phyloP scores from a whole-genome alignment of 2,113 vertebrate genomes.

The Calidris pygmaea region DNA sequence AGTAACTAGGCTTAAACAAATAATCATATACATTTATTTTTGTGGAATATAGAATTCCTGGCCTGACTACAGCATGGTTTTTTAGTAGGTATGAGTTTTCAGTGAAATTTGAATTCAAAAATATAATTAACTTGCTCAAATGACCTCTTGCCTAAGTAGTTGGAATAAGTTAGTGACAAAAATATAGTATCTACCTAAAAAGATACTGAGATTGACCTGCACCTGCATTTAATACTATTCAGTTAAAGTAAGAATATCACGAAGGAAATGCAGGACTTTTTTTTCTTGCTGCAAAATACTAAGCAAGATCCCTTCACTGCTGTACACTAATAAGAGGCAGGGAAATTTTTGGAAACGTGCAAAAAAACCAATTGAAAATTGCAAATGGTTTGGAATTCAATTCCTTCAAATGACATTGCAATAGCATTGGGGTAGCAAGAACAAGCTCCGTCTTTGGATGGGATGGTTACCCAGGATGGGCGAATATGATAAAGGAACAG shows the following conservation, averaged over 20 bases:
- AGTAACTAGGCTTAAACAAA: not conserved
- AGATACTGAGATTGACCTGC: not conserved
- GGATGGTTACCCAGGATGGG: not conserved
- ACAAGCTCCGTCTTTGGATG: not conserved
- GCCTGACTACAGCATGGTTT: not conserved
- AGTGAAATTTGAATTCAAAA: not conserved
- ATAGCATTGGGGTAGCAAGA: not conserved
- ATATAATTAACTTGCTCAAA: not conserved
- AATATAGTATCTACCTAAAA: not conserved
- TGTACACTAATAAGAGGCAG: not conserved
- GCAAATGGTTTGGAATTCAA: not conserved
- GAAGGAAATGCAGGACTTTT: not conserved
- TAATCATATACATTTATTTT: not conserved
- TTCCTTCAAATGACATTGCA: not conserved
- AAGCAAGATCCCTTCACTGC: not conserved
- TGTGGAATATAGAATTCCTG: not conserved
- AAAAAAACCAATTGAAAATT: not conserved
- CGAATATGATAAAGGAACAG: not conserved
- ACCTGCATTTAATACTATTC: not conserved
- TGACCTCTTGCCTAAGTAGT: not conserved
- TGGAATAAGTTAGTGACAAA: not conserved
- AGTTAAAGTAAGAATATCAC: not conserved
- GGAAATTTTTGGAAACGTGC: not conserved
- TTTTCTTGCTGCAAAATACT: not conserved
- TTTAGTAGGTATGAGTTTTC: not conserved